Conservation (phyloP, 2,888 invertebrate species). For the Calameuta idolon region DNA sequence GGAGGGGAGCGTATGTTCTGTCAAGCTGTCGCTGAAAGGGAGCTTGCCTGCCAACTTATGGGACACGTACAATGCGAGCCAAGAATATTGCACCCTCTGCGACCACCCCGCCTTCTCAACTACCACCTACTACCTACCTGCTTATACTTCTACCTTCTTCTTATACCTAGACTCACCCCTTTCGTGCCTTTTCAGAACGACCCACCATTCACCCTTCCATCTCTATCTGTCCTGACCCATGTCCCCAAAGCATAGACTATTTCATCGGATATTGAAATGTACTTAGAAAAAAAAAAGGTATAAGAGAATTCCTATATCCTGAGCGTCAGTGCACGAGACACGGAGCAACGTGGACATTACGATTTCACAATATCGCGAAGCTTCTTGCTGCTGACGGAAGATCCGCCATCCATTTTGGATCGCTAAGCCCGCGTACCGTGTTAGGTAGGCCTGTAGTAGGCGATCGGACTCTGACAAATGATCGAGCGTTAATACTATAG, state of each 20-base stretch:
- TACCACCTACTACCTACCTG: constrained; percentile 15
- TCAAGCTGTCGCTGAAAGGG: constrained; percentile 65
- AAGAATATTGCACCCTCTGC: constrained; percentile 56
- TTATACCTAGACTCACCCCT: background rate
- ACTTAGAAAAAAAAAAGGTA: constrained; percentile 45
- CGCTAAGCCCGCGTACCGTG: constrained; percentile 31
- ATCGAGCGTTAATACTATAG: background rate
- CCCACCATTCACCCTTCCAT: constrained; percentile 38
- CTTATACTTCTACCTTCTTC: background rate
- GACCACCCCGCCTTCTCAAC: constrained; percentile 15
- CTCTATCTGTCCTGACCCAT: constrained; percentile 24
- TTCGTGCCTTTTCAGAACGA: background rate
- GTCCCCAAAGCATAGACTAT: constrained; percentile 29
- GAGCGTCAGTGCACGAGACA: constrained; percentile 14
- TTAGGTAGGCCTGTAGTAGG: background rate
- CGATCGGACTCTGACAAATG: background rate
- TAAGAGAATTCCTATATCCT: constrained; percentile 25
- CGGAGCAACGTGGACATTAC: background rate
- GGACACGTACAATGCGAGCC: constrained; percentile 63
- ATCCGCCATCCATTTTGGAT: constrained; percentile 41
- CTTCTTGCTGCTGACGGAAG: constrained; percentile 22
- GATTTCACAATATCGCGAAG: background rate
- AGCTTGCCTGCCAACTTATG: constrained; percentile 63
- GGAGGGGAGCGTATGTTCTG: constrained; percentile 60
- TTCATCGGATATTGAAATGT: constrained; percentile 55